phyloP scores from a whole-genome alignment of 2,113 vertebrate genomes.

The Vireo altiloquus region DNA sequence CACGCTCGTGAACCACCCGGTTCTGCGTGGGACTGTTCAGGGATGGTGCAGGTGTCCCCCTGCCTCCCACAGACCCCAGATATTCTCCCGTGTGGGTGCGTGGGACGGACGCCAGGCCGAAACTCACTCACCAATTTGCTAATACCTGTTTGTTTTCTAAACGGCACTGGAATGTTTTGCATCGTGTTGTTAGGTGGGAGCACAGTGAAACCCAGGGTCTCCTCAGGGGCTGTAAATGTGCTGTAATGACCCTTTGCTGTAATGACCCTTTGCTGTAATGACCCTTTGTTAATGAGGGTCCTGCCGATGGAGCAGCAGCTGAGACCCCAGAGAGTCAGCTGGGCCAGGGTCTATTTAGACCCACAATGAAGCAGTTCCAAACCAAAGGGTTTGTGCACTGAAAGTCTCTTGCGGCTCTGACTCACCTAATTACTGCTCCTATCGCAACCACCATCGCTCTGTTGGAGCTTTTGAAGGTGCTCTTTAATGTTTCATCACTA shows the following conservation, averaged over 20 bases:
- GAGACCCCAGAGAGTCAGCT: background rate
- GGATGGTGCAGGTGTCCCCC: background rate
- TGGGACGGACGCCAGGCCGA: background rate
- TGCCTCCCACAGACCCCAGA: background rate
- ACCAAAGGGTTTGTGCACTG: background rate
- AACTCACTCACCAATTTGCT: background rate
- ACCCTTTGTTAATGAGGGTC: background rate
- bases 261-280: background rate
- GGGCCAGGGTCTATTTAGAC: background rate
- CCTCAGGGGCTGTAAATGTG: fast-evolving
- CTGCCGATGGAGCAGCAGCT: background rate
- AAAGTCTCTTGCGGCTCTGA: background rate
- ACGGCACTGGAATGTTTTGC: background rate
- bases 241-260: background rate
- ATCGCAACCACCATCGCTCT: background rate
- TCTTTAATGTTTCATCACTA: conserved; percentile 9
- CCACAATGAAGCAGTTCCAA: background rate
- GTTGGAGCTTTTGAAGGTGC: background rate
- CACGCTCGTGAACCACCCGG: fast-evolving
- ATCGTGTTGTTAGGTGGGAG: background rate
- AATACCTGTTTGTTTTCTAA: background rate
- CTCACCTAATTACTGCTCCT: conserved; percentile 18
- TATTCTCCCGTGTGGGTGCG: background rate
- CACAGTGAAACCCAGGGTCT: background rate
- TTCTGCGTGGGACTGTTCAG: fast-evolving